Evolutionary conservation across 2,797 vertebrate species (phyloP).

Genomic region (Acanthopagrus latus): DNA sequence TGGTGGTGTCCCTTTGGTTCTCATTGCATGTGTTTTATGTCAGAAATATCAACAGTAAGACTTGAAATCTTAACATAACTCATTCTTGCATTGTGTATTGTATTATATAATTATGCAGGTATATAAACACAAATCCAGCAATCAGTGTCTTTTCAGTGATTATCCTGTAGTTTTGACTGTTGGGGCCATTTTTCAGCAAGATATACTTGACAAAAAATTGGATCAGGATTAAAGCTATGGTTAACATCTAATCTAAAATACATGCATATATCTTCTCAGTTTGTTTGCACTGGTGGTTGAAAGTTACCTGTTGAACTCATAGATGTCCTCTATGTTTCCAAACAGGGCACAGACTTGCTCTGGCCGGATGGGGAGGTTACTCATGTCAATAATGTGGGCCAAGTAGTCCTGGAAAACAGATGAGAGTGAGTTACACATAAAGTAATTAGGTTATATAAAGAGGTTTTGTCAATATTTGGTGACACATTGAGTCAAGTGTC

Average conservation of each 20-base stretch:
- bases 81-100: background rate
- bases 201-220: background rate
- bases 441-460: constrained; percentile 5
- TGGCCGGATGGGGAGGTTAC: constrained; percentile 89
- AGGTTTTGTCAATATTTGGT: background rate
- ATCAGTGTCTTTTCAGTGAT: background rate
- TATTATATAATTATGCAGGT: background rate
- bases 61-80: constrained; percentile 24
- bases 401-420: constrained; percentile 91
- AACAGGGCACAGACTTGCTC: constrained; percentile 96
- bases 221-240: background rate
- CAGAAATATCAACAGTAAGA: background rate
- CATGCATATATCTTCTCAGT: background rate
- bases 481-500: constrained; percentile 5
- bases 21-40: constrained; percentile 9
- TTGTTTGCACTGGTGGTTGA: background rate
- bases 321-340: constrained; percentile 98
- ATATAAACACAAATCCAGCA: background rate
- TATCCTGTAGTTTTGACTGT: background rate
- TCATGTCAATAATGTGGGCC: constrained; percentile 93
- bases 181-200: background rate
- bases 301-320: constrained; percentile 95
- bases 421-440: constrained; percentile 1
- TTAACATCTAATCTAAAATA: background rate
- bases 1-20: constrained; percentile 1